A percentile compares a stretch with the other conserved stretches of the same genome.
Evolutionary conservation across 2,113 vertebrate species (phyloP).

Genomic region (Tachysurus vachellii): DNA sequence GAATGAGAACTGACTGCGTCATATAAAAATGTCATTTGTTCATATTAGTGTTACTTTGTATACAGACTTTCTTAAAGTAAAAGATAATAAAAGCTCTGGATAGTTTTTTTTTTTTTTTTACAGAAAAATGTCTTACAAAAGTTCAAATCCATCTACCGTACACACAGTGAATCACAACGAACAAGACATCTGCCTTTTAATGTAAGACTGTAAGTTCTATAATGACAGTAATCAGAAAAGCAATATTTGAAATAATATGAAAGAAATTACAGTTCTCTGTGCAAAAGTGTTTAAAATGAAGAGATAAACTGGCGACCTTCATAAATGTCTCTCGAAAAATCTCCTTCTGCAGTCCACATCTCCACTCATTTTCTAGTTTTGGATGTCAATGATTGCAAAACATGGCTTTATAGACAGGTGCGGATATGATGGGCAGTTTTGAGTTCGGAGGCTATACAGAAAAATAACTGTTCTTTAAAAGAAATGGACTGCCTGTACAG

Average conservation of each 20-base stretch:
- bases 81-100: not conserved
- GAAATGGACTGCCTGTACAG: constrained; percentile 26
- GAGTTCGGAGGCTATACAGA: not conserved
- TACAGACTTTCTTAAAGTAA: not conserved
- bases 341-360: not conserved
- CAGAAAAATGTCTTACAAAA: constrained; percentile 7
- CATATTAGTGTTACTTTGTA: not conserved
- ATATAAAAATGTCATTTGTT: not conserved
- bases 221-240: not conserved
- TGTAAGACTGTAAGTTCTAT: not conserved
- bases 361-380: not conserved
- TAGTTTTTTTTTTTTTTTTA: not conserved
- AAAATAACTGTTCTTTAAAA: not conserved
- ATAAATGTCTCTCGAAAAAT: not conserved
- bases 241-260: not conserved
- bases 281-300: not conserved
- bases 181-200: not conserved
- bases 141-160: not conserved
- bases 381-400: not conserved
- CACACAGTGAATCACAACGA: not conserved
- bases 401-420: not conserved
- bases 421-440: not conserved
- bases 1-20: not conserved
- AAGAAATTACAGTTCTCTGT: not conserved
- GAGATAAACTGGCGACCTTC: not conserved